phyloP scores from a whole-genome alignment of 2,113 vertebrate genomes.

The Ictalurus furcatus region DNA sequence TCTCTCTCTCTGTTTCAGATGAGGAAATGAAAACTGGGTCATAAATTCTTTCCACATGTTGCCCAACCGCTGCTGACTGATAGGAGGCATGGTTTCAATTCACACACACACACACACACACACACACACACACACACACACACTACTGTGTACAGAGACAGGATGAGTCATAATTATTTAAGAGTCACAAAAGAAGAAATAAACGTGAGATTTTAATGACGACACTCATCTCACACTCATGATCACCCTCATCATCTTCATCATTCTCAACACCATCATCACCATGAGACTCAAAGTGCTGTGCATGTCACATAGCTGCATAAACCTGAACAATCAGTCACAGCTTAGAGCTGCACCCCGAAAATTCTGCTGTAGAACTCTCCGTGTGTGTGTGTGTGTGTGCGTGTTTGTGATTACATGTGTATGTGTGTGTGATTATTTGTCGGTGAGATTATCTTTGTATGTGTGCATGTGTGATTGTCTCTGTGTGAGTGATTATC shows the following conservation, averaged over 20 bases:
- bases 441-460: neutral
- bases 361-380: neutral
- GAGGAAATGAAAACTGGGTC: conserved; percentile 80
- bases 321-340: neutral
- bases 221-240: neutral
- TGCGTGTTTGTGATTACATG: neutral
- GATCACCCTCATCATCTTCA: neutral
- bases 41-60: conserved; percentile 82
- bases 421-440: neutral
- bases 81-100: conserved; percentile 73
- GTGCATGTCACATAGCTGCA: neutral
- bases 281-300: neutral
- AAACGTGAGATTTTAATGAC: neutral
- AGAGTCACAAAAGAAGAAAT: neutral
- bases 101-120: conserved; percentile 34
- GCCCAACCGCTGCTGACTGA: conserved; percentile 65
- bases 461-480: neutral
- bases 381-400: neutral
- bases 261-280: neutral
- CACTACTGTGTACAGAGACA: neutral
- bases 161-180: neutral
- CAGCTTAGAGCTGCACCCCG: neutral
- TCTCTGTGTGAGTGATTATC: neutral
- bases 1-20: conserved; percentile 60
- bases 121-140: conserved; percentile 23